A percentile compares a stretch with the other conserved stretches of the same genome.
Conservation (phyloP, 2,113 vertebrate species). For the Microcebus murinus region DNA sequence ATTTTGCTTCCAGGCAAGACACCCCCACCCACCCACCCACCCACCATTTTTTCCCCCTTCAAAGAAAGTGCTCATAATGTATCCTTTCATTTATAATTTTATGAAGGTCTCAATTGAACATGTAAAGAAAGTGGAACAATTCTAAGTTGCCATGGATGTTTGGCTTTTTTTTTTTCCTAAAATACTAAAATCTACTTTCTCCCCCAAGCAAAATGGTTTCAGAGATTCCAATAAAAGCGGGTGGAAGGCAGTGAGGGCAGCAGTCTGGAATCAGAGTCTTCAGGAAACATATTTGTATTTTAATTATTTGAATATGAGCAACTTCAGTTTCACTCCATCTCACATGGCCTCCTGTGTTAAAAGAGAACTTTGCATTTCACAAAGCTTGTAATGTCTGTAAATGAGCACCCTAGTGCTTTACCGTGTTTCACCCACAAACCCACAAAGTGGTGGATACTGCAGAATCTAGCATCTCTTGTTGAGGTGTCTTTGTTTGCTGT, state of each 20-base stretch:
- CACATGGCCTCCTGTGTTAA: not conserved
- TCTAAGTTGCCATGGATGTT: constrained; percentile 75
- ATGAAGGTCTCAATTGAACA: constrained; percentile 85
- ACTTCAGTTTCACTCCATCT: not conserved
- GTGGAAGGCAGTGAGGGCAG: constrained; percentile 21
- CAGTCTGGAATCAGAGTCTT: not conserved
- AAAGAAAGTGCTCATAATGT: constrained; percentile 85
- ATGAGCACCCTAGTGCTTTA: accelerated
- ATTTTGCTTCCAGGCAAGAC: constrained; percentile 85
- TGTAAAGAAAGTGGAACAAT: constrained; percentile 88
- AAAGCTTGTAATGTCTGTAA: not conserved
- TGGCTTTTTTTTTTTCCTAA: constrained; percentile 80
- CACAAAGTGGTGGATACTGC: not conserved
- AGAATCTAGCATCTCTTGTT: not conserved
- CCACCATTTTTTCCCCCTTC: constrained; percentile 41
- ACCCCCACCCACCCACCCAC: not conserved
- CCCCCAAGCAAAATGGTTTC: constrained; percentile 81
- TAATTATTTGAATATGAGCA: not conserved
- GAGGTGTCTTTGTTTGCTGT: not conserved
- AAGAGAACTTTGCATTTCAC: not conserved
- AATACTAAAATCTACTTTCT: constrained; percentile 76
- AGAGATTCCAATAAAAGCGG: constrained; percentile 61
- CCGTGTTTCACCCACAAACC: not conserved
- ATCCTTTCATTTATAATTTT: constrained; percentile 86
- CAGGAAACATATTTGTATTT: not conserved